Percentiles rank a stretch among this genome's conserved stretches.
These are phyloP conservation scores for Epinephelus lanceolatus DNA, from an alignment of 2,113 vertebrate species.

Conservation along the genomic window DNA sequence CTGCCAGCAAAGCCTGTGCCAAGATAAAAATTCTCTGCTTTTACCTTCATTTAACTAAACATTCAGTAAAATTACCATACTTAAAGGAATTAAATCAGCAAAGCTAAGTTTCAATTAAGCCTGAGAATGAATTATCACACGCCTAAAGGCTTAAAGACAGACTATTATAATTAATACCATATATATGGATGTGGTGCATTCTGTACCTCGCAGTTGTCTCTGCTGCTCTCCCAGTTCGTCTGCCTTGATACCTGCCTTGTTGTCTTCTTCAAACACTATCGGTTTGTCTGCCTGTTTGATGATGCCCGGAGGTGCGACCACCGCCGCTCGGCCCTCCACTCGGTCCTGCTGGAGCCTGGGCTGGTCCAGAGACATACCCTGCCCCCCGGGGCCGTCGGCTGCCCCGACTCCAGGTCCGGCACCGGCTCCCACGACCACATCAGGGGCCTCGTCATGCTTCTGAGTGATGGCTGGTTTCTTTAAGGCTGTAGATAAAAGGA, in stretches of 20 bases:
- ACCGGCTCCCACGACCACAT: slow-evolving; percentile 54
- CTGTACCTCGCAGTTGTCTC: slow-evolving; percentile 78
- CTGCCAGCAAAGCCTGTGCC: neutral
- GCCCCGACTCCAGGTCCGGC: slow-evolving; percentile 68
- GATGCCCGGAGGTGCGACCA: slow-evolving; percentile 28
- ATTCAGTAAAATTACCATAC: slow-evolving; percentile 9
- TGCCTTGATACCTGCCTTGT: slow-evolving; percentile 81
- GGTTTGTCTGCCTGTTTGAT: slow-evolving; percentile 75
- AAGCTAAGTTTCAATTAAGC: neutral
- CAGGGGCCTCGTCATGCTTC: slow-evolving; percentile 71
- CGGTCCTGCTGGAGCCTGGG: slow-evolving; percentile 78
- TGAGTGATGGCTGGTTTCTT: slow-evolving; percentile 86
- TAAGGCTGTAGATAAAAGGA: slow-evolving; percentile 67
- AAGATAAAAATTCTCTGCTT: neutral
- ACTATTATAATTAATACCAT: neutral
- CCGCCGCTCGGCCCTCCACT: slow-evolving; percentile 50
- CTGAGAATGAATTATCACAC: neutral
- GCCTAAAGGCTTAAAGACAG: neutral
- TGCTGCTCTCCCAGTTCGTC: slow-evolving; percentile 85
- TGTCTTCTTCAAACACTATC: slow-evolving; percentile 81
- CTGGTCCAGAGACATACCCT: slow-evolving; percentile 74
- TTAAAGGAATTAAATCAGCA: slow-evolving; percentile 7
- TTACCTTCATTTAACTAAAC: neutral
- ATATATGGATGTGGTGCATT: neutral
- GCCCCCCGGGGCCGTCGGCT: slow-evolving; percentile 70